phyloP scores from a whole-genome alignment of 2,797 vertebrate genomes.

The Protonibea diacanthus region DNA sequence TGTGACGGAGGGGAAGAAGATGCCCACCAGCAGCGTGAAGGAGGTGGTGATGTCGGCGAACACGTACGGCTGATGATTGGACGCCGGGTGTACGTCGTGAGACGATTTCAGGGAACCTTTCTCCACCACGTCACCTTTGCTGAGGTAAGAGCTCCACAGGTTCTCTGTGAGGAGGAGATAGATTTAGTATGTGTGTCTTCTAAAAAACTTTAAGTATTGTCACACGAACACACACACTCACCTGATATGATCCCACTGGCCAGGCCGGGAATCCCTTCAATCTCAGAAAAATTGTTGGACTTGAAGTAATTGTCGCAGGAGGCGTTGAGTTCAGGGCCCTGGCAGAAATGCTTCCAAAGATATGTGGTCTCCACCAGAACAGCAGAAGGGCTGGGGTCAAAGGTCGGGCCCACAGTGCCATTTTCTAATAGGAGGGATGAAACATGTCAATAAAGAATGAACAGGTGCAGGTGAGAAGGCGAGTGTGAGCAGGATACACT shows the following conservation, averaged over 20 bases:
- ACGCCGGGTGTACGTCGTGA: conserved; percentile 71
- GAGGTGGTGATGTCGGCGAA: conserved; percentile 92
- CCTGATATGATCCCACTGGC: conserved; percentile 89
- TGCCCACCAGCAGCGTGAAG: conserved; percentile 93
- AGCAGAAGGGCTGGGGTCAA: background rate
- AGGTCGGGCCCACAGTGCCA: conserved; percentile 50
- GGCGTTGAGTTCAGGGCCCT: conserved; percentile 79
- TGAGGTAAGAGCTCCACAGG: conserved; percentile 90
- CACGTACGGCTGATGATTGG: conserved; percentile 85
- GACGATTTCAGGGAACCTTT: conserved; percentile 82
- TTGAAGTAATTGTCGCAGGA: conserved; percentile 90
- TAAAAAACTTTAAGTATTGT: no score
- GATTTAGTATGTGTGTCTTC: background rate
- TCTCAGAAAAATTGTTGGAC: conserved; percentile 85
- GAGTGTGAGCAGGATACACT: rapidly evolving
- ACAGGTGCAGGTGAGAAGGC: no score
- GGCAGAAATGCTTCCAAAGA: conserved; percentile 89
- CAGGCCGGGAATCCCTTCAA: conserved; percentile 89
- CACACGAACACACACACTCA: conserved; percentile 40
- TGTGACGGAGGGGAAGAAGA: conserved; percentile 96
- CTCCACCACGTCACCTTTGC: conserved; percentile 91
- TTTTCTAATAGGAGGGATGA: conserved; percentile 59
- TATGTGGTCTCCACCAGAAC: conserved; percentile 70
- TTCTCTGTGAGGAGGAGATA: conserved; percentile 83
- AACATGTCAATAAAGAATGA: background rate